Evolutionary conservation across 1,140 invertebrate genomes (phyloP).

Genomic region (Scaptomyza graminum): DNA sequence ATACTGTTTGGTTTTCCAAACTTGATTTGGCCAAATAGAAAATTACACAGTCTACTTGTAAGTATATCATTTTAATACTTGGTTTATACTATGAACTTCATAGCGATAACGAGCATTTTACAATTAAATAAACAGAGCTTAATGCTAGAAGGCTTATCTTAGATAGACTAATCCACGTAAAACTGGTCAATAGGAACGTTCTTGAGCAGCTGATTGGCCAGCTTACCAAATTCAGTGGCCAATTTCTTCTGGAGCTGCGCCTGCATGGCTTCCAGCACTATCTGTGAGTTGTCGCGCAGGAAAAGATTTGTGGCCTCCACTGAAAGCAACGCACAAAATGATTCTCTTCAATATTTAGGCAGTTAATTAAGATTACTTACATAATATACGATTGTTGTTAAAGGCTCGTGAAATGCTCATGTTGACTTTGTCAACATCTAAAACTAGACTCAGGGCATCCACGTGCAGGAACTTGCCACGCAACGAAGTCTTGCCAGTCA

Average conservation of each 20-base stretch:
- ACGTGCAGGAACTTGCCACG: constrained; percentile 86
- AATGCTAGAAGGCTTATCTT: constrained; percentile 24
- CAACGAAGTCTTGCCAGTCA: constrained; percentile 86
- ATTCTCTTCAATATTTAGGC: neutral
- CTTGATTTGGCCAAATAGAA: no score
- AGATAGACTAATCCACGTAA: constrained; percentile 78
- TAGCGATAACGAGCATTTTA: constrained; percentile 49
- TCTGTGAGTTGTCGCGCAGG: constrained; percentile 88
- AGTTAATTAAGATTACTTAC: constrained; percentile 84
- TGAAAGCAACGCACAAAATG: constrained; percentile 64
- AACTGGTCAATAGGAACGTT: constrained; percentile 87
- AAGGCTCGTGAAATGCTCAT: constrained; percentile 89
- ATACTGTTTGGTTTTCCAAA: no score
- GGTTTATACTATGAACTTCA: constrained; percentile 6
- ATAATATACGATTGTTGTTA: constrained; percentile 89
- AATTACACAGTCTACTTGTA: constrained; percentile 34
- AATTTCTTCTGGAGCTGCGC: constrained; percentile 88
- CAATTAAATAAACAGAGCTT: constrained; percentile 61
- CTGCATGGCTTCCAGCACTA: constrained; percentile 89
- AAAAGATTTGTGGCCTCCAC: constrained; percentile 90
- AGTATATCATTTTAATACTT: constrained; percentile 65
- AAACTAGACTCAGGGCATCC: constrained; percentile 86
- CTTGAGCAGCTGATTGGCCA: constrained; percentile 88
- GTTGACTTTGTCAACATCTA: constrained; percentile 87
- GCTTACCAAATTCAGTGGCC: constrained; percentile 86